Conservation (phyloP, 2,888 invertebrate genomes). For the Spilosoma lubricipeda region DNA sequence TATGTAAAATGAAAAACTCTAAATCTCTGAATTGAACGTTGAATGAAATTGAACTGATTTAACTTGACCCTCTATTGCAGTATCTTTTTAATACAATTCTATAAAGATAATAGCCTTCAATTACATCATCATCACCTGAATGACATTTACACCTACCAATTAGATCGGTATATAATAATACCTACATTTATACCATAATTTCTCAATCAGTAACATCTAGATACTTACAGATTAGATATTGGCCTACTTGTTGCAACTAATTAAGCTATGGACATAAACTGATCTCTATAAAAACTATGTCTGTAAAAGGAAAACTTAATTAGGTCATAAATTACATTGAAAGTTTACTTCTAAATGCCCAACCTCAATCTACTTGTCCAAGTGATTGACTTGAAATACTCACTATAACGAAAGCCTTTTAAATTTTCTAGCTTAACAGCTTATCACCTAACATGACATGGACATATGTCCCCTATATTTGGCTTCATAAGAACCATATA, state of each 20-base stretch:
- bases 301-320: not conserved
- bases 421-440: constrained; percentile 1
- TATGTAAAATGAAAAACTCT: not conserved
- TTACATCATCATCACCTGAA: not conserved
- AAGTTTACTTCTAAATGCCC: not conserved
- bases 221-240: not conserved
- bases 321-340: not conserved
- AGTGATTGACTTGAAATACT: constrained; percentile 11
- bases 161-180: not conserved
- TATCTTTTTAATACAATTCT: not conserved
- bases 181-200: not conserved
- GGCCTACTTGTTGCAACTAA: not conserved
- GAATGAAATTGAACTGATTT: not conserved
- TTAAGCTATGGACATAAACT: not conserved
- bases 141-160: not conserved
- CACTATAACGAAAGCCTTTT: constrained; percentile 6
- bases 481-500: not conserved
- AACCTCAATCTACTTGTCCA: constrained; percentile 4
- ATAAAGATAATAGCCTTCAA: not conserved
- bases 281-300: not conserved
- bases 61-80: not conserved
- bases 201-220: not conserved
- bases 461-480: not conserved
- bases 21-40: not conserved
- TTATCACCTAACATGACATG: constrained; percentile 9